Percentiles rank a stretch among this genome's conserved stretches.
These are phyloP conservation scores for Heloderma charlesbogerti DNA, from an alignment of 2,113 vertebrate genomes.

Conservation along the genomic window DNA sequence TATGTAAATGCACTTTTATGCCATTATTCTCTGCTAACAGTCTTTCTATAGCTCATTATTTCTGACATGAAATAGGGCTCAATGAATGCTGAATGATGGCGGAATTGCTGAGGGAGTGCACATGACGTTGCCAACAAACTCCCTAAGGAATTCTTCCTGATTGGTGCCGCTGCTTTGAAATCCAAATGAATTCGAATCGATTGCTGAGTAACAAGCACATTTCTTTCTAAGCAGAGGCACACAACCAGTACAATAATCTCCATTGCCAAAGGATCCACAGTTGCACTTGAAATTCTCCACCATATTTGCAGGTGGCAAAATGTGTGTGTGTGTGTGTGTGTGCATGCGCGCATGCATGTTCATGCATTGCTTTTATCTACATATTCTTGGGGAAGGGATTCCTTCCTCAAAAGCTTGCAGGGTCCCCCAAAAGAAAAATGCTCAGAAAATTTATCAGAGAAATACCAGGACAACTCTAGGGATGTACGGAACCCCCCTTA, in stretches of 20 bases:
- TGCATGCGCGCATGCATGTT: too few species aligned
- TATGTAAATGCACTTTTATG: conserved; percentile 68
- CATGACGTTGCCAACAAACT: conserved; percentile 58
- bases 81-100: conserved; percentile 71
- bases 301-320: neutral
- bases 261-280: conserved; percentile 28
- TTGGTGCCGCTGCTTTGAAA: conserved; percentile 59
- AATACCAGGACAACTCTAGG: too few species aligned
- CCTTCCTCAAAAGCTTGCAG: neutral
- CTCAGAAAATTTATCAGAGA: too few species aligned
- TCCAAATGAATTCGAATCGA: conserved; percentile 70
- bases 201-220: conserved; percentile 48
- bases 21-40: conserved; percentile 69
- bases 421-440: neutral
- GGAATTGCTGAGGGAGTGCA: conserved; percentile 64
- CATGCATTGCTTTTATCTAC: neutral
- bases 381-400: neutral
- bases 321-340: too few species aligned
- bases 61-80: conserved; percentile 71
- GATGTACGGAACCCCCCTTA: too few species aligned
- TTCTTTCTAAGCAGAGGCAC: conserved; percentile 49
- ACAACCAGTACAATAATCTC: conserved; percentile 1
- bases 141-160: conserved; percentile 65
- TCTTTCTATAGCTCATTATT: conserved; percentile 75
- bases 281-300: conserved; percentile 24